phyloP scores from a whole-genome alignment of 1,140 invertebrate genomes.

The Phocides pigmalion region DNA sequence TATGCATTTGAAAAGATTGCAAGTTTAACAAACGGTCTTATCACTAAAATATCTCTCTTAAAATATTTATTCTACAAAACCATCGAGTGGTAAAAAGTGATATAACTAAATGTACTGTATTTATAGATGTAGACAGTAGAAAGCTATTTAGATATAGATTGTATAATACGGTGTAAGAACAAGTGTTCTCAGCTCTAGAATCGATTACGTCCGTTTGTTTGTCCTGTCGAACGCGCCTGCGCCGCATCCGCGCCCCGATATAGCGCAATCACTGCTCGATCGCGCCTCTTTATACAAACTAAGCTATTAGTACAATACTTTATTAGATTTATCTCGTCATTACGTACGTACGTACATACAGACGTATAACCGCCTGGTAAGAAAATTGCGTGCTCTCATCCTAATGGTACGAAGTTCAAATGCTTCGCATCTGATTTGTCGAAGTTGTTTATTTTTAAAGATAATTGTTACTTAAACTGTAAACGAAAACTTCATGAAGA shows the following conservation, averaged over 20 bases:
- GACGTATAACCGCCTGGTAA: too few species aligned
- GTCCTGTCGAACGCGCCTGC: constrained; percentile 70
- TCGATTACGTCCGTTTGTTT: constrained; percentile 76
- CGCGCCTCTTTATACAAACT: constrained; percentile 49
- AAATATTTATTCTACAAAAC: too few species aligned
- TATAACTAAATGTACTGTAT: neutral
- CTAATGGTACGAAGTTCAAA: too few species aligned
- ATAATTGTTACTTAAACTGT: too few species aligned
- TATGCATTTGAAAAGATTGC: too few species aligned
- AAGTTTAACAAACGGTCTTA: too few species aligned
- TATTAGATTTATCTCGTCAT: constrained; percentile 3
- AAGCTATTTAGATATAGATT: neutral
- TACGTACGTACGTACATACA: neutral
- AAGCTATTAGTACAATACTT: neutral
- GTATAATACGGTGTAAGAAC: constrained; percentile 45
- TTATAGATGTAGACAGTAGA: constrained; percentile 28
- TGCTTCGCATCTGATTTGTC: too few species aligned
- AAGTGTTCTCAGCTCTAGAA: constrained; percentile 67
- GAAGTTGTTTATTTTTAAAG: too few species aligned
- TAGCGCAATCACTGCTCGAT: constrained; percentile 63
- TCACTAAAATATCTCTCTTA: too few species aligned
- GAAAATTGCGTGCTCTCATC: too few species aligned
- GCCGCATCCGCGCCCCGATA: constrained; percentile 65
- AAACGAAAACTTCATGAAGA: too few species aligned
- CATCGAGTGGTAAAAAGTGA: too few species aligned